phyloP scores from a whole-genome alignment of 2,113 vertebrate species.

The Epinephelus lanceolatus region DNA sequence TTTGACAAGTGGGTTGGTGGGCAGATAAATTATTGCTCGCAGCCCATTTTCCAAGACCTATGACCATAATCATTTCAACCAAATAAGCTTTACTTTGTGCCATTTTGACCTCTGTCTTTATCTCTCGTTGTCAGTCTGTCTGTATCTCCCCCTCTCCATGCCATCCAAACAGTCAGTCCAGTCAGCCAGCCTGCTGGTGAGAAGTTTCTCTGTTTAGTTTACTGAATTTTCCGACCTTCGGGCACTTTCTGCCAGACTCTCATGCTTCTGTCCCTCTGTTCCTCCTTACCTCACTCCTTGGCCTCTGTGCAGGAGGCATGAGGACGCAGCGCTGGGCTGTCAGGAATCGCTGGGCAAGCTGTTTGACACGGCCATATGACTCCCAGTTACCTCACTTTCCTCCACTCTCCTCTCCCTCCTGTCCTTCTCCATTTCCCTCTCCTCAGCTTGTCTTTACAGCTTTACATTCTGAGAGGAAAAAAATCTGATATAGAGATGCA shows the following conservation, averaged over 20 bases:
- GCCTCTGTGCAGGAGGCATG: slow-evolving; percentile 53
- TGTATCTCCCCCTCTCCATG: slow-evolving; percentile 28
- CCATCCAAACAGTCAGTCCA: slow-evolving; percentile 43
- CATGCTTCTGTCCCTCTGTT: slow-evolving; percentile 63
- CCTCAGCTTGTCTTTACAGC: not conserved
- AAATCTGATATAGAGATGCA: not conserved
- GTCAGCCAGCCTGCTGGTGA: slow-evolving; percentile 55
- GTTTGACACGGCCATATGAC: slow-evolving; percentile 64
- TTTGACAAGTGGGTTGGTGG: slow-evolving; percentile 45
- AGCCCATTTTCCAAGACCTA: slow-evolving; percentile 29
- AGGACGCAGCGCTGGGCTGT: slow-evolving; percentile 65
- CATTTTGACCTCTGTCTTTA: slow-evolving; percentile 5
- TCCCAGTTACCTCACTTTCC: slow-evolving; percentile 55
- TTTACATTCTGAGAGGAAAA: slow-evolving; percentile 4
- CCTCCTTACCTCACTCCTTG: slow-evolving; percentile 68
- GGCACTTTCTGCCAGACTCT: slow-evolving; percentile 77
- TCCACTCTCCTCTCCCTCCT: slow-evolving; percentile 23
- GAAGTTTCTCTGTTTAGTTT: slow-evolving; percentile 75
- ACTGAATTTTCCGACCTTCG: slow-evolving; percentile 82
- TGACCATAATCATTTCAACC: slow-evolving; percentile 54
- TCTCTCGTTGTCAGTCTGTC: slow-evolving; percentile 30
- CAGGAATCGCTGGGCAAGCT: slow-evolving; percentile 59
- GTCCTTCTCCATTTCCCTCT: slow-evolving; percentile 32
- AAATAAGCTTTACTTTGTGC: slow-evolving; percentile 37
- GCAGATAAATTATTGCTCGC: slow-evolving; percentile 59